phyloP scores from a whole-genome alignment of 2,113 vertebrate genomes.

The Malurus alboscapulatus region DNA sequence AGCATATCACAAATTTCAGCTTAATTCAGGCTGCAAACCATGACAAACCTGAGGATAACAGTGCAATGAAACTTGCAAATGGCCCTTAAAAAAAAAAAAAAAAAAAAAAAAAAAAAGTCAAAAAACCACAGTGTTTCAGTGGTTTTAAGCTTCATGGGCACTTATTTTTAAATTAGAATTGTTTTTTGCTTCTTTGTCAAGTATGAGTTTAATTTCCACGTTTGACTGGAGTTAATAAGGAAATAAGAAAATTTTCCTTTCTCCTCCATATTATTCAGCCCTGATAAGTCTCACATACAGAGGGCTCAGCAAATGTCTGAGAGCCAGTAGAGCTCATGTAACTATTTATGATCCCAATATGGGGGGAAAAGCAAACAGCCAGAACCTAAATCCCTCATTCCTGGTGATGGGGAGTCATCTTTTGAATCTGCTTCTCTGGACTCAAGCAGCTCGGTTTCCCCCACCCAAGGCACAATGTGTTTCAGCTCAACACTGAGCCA shows the following conservation, averaged over 20 bases:
- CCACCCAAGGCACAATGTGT: not conserved
- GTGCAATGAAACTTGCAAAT: not conserved
- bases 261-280: not conserved
- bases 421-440: not conserved
- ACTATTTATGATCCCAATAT: not conserved
- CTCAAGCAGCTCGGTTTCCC: not conserved
- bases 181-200: not conserved
- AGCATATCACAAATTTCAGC: not conserved
- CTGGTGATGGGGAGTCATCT: not conserved
- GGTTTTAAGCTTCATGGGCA: not conserved
- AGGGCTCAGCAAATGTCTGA: not conserved
- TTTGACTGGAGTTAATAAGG: not conserved
- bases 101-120: too few relatives aligned
- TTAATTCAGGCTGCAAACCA: not conserved
- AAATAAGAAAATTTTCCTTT: not conserved
- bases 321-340: not conserved
- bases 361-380: not conserved
- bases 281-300: not conserved
- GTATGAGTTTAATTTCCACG: not conserved
- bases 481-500: not conserved
- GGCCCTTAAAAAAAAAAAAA: not conserved
- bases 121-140: fast-evolving
- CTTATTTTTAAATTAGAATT: not conserved
- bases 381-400: not conserved
- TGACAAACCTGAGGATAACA: not conserved